Evolutionary conservation across 2,888 invertebrate species (phyloP), one percentile per base, ranked within the genome.

Genomic region (Glaucopsyche alexis): DNA sequence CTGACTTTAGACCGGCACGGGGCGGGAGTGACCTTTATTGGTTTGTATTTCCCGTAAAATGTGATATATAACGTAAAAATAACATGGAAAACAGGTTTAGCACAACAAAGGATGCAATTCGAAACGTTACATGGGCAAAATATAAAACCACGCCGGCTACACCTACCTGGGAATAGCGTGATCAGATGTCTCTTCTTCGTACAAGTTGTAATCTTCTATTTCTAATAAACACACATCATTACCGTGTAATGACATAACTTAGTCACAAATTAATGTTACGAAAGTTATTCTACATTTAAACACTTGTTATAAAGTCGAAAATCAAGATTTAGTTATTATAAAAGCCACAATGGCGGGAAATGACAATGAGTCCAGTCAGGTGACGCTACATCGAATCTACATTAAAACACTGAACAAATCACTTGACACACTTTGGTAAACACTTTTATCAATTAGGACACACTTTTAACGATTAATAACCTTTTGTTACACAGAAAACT

Each of bases 271-370:
- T 80, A 84, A 83, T 78, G 77, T 78, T 77, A 60, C 78, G 81
- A 82, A 80, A 86, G 80, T 78, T 80, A 82, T 82, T 84, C 81
- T 80, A 84, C 89, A 90, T 90, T 79, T 83, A 90, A 84, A 82
- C 78, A 74, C 76, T 76, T 76, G 71, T 76, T 76, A 74, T 76
- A 72, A 74, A 75, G 73, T 73, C 72, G 72, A 76, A 84, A 83
- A 81, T 81, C 79, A 76, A 80, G 52, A 81, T 79, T 81, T 82
- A 83, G 76, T 84, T 84, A 81, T 83, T 84, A 84, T 85, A 87
- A 83, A 67, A 85, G 83, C 90, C 91, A 93, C 93, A 93, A 93
- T 93, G 93, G 93, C 93, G 93, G 93, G 93, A 93, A 93, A 93
- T 92, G 93, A 93, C 93, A 93, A 93, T 91, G 91, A 91, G 88